Evolutionary conservation across 2,888 invertebrate genomes (phyloP), one percentile per base, ranked within the genome.

Genomic region (Teleogryllus oceanicus): DNA sequence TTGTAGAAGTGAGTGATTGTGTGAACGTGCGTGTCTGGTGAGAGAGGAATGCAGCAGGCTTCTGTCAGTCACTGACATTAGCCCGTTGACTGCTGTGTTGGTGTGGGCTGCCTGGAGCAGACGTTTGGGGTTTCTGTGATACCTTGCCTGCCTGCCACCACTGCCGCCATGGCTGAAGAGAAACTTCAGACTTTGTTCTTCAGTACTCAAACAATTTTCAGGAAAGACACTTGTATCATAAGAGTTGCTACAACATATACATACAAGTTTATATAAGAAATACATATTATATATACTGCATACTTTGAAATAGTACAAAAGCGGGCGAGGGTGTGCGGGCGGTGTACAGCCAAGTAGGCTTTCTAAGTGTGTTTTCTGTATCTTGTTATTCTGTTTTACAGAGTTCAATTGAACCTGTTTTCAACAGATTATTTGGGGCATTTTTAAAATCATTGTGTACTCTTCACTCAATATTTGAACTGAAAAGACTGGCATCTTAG

Each of bases 251-350:
- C 77, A 81, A 80, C 62, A 80, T 79, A 82, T 80, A 82, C 79
- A 80, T 80, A 80, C 79, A 81, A 79, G 79, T 82, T 81, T 82
- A 82, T 82, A 82, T 80, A 82, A 79, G 80, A 79, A 79, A 76
- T 79, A 82, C 78, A 21, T 80, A 77, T 81, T 80, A 78, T 79
- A 80, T 80, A 81, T 81, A 80, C 77, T 76, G 75, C 74, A 78
- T 80, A 81, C 79, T 81, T 80, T 80, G 80, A 81, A 78, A 82
- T 82, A 82, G 82, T 82, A 82, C 82, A 82, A 80, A 82, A 82
- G 62, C 62, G 62, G 62, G 62, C 62, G n/a, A 13, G 62, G 62
- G 62, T 62, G 62, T 62, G 74, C 49, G 16, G 62, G 50, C 21
- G 75, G 74, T 81, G 79, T 79, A 49, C 76, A 50, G 20, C 78